phyloP scores from a whole-genome alignment of 2,888 invertebrate species.

The Graphium colonna region DNA sequence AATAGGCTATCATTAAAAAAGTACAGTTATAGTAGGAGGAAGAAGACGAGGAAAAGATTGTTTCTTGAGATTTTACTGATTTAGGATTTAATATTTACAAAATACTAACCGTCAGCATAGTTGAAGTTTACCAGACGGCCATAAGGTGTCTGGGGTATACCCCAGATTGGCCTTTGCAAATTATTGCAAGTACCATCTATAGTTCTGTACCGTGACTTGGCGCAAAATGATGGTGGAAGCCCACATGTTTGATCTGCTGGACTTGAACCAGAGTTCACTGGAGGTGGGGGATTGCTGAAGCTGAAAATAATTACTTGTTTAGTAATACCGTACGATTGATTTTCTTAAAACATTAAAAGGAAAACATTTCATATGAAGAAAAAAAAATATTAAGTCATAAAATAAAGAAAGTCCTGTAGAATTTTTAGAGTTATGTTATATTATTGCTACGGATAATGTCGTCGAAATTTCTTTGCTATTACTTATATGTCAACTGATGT shows the following conservation, averaged over 20 bases:
- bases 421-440: too few species aligned
- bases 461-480: too few species aligned
- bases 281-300: slow-evolving; percentile 69
- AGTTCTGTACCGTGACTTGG: slow-evolving; percentile 82
- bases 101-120: slow-evolving; percentile 82
- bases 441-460: too few species aligned
- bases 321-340: too few species aligned
- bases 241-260: slow-evolving; percentile 73
- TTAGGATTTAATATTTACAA: neutral
- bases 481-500: too few species aligned
- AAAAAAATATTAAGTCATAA: too few species aligned
- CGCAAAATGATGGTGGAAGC: slow-evolving; percentile 65
- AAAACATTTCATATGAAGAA: too few species aligned
- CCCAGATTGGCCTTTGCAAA: slow-evolving; percentile 88
- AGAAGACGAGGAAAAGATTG: neutral
- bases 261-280: slow-evolving; percentile 57
- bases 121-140: slow-evolving; percentile 82
- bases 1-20: neutral
- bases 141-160: slow-evolving; percentile 87
- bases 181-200: slow-evolving; percentile 98
- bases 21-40: too few species aligned
- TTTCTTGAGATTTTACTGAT: too few species aligned
- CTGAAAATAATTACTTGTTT: slow-evolving; percentile 35
- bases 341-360: too few species aligned
- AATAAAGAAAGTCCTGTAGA: too few species aligned